Base-by-base conservation (phyloP, 2,888 invertebrate species). In the Drosophila ochracea region DNA sequence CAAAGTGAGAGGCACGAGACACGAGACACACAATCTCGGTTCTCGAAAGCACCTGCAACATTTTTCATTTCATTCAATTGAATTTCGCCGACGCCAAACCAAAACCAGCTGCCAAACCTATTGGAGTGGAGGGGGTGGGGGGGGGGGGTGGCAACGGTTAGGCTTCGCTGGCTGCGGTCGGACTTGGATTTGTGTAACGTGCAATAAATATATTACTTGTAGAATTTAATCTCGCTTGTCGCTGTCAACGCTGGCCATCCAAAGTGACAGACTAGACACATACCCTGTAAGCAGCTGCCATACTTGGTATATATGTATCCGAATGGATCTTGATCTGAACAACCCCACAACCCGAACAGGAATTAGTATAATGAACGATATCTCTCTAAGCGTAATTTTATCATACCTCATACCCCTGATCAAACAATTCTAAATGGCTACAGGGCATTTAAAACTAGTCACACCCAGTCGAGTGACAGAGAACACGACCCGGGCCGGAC, bases 151-250 rank as follows among this genome's bases (percentile, higher is more conserved):
- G 50, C 39, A 66, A 25, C 47, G 47, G 28, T 16, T 16, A 47
- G 28, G 47, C 25, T 55, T 35, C 41, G 39, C n/a, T n/a, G 55
- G 39, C 66, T 74, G 75, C 47, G 76, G 76, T 69, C 52, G 73
- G 73, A 71, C 81, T 47, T 16, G 25, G 81, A 83, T 80, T 81
- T 85, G 77, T 83, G 88, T 77, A 83, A 83, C 74, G 80, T 80
- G 80, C 80, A 86, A 83, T 89, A 78, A 84, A 82, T 87, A 78
- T 74, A 85, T 80, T 83, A 75, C 80, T 65, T 63, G 70, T 69
- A 70, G 78, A 84, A 84, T 82, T 89, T 80, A 81, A 87, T 75
- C 87, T 84, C 66, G 79, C 83, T 72, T 71, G 63, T 53, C 37
- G 78, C 64, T 76, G 75, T 66, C 71, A 65, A 68, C 69, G 71